Conservation (phyloP, 2,113 vertebrate species). For the Hyperoodon ampullatus region DNA sequence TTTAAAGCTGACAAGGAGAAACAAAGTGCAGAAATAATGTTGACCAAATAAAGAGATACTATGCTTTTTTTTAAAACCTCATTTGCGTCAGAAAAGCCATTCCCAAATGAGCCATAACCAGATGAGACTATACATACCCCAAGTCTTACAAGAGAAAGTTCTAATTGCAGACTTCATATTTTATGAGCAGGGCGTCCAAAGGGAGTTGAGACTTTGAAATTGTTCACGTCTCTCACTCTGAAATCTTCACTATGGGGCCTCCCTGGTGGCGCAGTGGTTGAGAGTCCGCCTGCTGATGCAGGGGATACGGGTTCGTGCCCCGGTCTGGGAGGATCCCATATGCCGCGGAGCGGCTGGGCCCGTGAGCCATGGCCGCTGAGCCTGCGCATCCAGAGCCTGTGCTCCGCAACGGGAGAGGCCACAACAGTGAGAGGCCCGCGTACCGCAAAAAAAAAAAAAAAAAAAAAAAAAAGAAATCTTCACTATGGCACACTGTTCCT, state of each 20-base stretch:
- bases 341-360: too few species aligned
- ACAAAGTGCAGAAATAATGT: slow-evolving; percentile 49
- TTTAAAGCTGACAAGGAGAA: slow-evolving; percentile 65
- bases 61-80: neutral
- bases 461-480: too few species aligned
- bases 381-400: too few species aligned
- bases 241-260: neutral
- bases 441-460: too few species aligned
- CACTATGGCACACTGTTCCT: neutral
- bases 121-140: neutral
- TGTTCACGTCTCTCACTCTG: neutral
- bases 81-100: slow-evolving; percentile 61
- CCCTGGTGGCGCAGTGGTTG: too few species aligned
- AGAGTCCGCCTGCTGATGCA: too few species aligned
- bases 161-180: slow-evolving; percentile 5
- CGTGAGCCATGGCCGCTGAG: too few species aligned
- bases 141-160: neutral
- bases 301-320: too few species aligned
- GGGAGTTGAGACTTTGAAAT: neutral
- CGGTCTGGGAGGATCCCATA: too few species aligned
- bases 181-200: neutral
- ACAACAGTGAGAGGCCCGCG: too few species aligned
- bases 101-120: slow-evolving; percentile 32
- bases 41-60: slow-evolving; percentile 57
- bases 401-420: too few species aligned